A percentile compares a stretch with the other conserved stretches of the same genome.
These are phyloP conservation scores for Tinea pellionella DNA, from an alignment of 2,888 invertebrate genomes.

Conservation along the genomic window DNA sequence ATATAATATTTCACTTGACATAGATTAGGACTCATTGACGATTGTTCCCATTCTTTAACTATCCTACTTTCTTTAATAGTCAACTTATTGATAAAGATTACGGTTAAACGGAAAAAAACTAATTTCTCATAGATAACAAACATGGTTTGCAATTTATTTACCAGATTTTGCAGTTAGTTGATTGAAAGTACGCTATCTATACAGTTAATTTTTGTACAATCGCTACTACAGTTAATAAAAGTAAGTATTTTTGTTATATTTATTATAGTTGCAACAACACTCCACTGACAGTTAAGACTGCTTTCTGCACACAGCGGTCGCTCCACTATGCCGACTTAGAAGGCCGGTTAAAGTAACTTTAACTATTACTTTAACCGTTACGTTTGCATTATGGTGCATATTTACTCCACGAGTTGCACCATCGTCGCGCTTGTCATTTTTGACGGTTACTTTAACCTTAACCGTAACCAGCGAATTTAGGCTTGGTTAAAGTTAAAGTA, in stretches of 20 bases:
- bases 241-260: not conserved
- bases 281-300: too few species aligned
- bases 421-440: too few species aligned
- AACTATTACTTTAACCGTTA: too few species aligned
- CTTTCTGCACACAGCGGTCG: too few species aligned
- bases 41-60: not conserved
- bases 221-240: not conserved
- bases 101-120: not conserved
- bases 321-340: too few species aligned
- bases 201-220: not conserved
- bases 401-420: too few species aligned
- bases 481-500: too few species aligned
- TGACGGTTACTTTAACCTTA: too few species aligned
- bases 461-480: too few species aligned
- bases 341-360: too few species aligned
- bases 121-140: not conserved
- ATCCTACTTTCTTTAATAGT: not conserved
- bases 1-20: not conserved
- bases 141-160: not conserved
- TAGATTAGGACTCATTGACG: not conserved
- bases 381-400: too few species aligned
- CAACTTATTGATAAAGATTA: constrained; percentile 3
- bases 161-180: not conserved
- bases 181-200: not conserved
- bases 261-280: too few species aligned